Percentiles rank a stretch among this genome's conserved stretches.
phyloP scores from a whole-genome alignment of 1,140 invertebrate genomes.

The Hyles vespertilio region DNA sequence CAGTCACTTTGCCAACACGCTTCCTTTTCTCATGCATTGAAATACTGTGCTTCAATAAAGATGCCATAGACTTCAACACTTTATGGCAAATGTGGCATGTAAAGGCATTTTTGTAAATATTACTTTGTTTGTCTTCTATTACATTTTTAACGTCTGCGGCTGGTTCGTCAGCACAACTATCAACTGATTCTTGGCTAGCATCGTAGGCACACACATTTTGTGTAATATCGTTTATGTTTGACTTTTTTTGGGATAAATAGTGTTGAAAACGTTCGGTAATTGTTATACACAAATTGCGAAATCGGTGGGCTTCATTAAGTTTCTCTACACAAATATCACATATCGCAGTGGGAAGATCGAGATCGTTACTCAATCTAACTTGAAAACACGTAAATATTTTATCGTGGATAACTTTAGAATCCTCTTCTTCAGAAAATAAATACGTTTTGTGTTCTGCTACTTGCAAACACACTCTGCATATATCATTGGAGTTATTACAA shows the following conservation, averaged over 20 bases:
- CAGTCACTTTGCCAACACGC: conserved; percentile 54
- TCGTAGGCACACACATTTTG: no score
- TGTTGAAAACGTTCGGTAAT: conserved; percentile 38
- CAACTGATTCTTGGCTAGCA: no score
- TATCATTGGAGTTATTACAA: neutral
- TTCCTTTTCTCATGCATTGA: conserved; percentile 58
- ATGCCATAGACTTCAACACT: conserved; percentile 42
- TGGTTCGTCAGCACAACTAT: no score
- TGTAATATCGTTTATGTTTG: neutral
- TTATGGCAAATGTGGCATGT: conserved; percentile 51
- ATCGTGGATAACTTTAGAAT: conserved; percentile 37
- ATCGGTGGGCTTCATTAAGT: conserved; percentile 41
- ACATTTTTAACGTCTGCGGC: no score
- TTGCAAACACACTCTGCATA: conserved; percentile 51
- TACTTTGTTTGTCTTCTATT: neutral
- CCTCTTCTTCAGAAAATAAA: conserved; percentile 31
- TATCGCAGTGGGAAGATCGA: conserved; percentile 39
- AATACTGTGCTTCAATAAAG: conserved; percentile 42
- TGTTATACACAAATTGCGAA: conserved; percentile 47
- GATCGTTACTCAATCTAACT: conserved; percentile 36
- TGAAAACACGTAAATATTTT: conserved; percentile 54
- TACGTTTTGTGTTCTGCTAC: conserved; percentile 21
- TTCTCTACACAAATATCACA: conserved; percentile 46
- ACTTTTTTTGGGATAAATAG: conserved; percentile 15
- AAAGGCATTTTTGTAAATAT: conserved; percentile 14